phyloP scores from a whole-genome alignment of 2,797 vertebrate genomes.

The Malurus splendens region DNA sequence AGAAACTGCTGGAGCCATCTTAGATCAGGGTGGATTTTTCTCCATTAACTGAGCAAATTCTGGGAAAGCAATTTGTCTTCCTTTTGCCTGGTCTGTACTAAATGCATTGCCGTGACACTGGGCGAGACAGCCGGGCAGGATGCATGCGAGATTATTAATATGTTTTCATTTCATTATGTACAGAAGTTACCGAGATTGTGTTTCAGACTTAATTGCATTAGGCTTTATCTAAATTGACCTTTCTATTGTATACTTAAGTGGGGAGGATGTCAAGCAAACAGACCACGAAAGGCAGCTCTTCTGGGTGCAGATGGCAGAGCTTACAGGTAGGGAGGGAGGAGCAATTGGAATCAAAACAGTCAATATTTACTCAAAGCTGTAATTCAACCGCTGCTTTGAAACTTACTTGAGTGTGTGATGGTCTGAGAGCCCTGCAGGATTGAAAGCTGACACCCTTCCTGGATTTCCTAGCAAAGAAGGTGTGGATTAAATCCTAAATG shows the following conservation, averaged over 20 bases:
- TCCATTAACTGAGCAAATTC: background rate
- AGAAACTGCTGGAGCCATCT: background rate
- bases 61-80: conserved; percentile 13
- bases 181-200: background rate
- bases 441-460: background rate
- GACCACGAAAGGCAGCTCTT: background rate
- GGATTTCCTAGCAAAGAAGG: background rate
- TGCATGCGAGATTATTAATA: background rate
- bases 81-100: background rate
- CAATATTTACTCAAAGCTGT: conserved; percentile 20
- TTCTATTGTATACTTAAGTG: background rate
- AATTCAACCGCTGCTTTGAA: background rate
- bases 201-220: background rate
- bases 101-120: background rate
- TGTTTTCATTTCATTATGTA: background rate
- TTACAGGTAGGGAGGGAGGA: background rate
- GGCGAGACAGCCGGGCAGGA: background rate
- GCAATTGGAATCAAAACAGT: background rate
- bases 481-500: background rate
- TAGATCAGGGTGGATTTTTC: conserved; percentile 15
- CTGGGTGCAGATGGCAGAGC: background rate
- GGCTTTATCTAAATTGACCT: background rate
- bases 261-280: background rate
- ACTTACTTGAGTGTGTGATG: background rate
- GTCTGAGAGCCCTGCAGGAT: background rate